Conservation (phyloP, 2,888 invertebrate genomes). For the Mamestra brassicae region DNA sequence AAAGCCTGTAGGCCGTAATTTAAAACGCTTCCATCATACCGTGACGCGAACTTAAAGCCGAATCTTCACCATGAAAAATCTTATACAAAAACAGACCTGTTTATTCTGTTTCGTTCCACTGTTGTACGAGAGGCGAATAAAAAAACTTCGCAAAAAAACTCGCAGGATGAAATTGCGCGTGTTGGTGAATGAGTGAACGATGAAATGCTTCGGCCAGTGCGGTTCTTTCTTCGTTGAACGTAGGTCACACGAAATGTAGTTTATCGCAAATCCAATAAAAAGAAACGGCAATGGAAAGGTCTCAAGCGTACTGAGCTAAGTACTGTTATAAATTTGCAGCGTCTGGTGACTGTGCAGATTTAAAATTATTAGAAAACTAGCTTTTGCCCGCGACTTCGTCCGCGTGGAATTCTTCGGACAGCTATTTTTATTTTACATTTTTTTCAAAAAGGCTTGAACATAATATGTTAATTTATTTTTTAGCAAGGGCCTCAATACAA, state of each 20-base stretch:
- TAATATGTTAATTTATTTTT: too few species aligned
- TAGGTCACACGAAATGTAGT: slow-evolving; percentile 9
- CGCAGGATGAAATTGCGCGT: slow-evolving; percentile 68
- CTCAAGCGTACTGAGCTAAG: neutral
- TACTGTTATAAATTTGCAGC: slow-evolving; percentile 23
- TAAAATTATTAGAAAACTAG: neutral
- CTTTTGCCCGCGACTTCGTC: too few species aligned
- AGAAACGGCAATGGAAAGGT: slow-evolving; percentile 33
- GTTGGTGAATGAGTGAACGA: slow-evolving; percentile 66
- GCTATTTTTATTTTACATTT: too few species aligned
- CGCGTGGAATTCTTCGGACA: too few species aligned
- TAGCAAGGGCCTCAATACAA: too few species aligned
- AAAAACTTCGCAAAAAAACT: slow-evolving; percentile 71
- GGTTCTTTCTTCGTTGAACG: slow-evolving; percentile 22
- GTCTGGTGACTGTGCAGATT: slow-evolving; percentile 46
- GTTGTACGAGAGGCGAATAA: slow-evolving; percentile 68
- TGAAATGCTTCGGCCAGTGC: slow-evolving; percentile 38
- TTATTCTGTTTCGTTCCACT: slow-evolving; percentile 79
- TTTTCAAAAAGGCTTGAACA: too few species aligned
- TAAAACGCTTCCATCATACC: slow-evolving; percentile 74
- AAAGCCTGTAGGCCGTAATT: slow-evolving; percentile 71
- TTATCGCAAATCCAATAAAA: neutral
- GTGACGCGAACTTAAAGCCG: slow-evolving; percentile 70
- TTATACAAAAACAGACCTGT: slow-evolving; percentile 79
- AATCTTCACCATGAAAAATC: slow-evolving; percentile 75